Base-by-base conservation (phyloP, 2,797 vertebrate species). In the Gymnoscopelus microlampas region DNA sequence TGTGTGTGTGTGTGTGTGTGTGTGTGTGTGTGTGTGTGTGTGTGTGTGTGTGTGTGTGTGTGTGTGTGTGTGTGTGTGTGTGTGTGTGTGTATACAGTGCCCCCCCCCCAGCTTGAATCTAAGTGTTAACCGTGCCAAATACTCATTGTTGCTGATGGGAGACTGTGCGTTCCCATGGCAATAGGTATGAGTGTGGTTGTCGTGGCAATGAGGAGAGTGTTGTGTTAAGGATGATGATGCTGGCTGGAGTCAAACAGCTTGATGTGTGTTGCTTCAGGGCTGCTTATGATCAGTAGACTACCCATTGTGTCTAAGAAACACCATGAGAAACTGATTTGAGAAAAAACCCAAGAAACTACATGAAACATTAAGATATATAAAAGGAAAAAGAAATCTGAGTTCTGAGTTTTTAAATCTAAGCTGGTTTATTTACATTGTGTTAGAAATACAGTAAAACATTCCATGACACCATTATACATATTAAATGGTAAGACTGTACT, bases 101-200 rank as follows among this genome's bases (percentile, higher is more conserved):
- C 49, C 24, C 49, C 68, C 76, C 83, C 83, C 81, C 79, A 79
- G 81, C 63, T 5, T 72, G 71, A 85, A 79, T 81, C 84, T 24
- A 61, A 86, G 79, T 84, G 86, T 84, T 79, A 90, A 92, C 88
- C 89, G 79, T 92, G 86, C 91, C 91, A 89, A 92, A 91, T 87
- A 82, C 85, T 86, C 91, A 91, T 93, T 93, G 93, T 94, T 44
- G 81, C 80, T 76, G 82, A 83, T 72, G 82, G 84, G 86, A 89
- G 87, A 84, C 86, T 88, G 87, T 90, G 81, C 66, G 88, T 91
- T 92, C 93, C 91, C 91, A 87, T 89, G 90, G 90, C 83, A 76
- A 90, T 87, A 78, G 85, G 88, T 77, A 85, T 19, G 81, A 89
- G 80, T 82, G 55, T 57, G 19, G 86, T 84, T 90, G 88, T 92